A percentile compares a stretch with the other conserved stretches of the same genome.
Evolutionary conservation across 2,113 vertebrate species (phyloP).

Genomic region (cattle (Bos taurus)): ARS-UCD2.0 NC_037329.1:14919501-14920000

Average conservation of each 20-base stretch:
- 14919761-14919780: neutral
- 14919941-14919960: neutral
- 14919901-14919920: neutral
- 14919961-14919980: neutral
- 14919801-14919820: neutral
- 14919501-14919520: neutral
- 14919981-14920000: neutral
- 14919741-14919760: neutral
- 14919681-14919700: accelerated
- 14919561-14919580: neutral
- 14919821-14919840: neutral
- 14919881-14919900: neutral
- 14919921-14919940: neutral
- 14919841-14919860: neutral
- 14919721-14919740: neutral
- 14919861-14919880: neutral
- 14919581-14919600: neutral
- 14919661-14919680: accelerated
- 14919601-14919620: no score
- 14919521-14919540: neutral
- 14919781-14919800: neutral
- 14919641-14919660: accelerated
- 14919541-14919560: neutral
- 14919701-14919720: accelerated
- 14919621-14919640: neutral